Conservation (phyloP, 2,113 vertebrate genomes). For the Arothron firmamentum region DNA sequence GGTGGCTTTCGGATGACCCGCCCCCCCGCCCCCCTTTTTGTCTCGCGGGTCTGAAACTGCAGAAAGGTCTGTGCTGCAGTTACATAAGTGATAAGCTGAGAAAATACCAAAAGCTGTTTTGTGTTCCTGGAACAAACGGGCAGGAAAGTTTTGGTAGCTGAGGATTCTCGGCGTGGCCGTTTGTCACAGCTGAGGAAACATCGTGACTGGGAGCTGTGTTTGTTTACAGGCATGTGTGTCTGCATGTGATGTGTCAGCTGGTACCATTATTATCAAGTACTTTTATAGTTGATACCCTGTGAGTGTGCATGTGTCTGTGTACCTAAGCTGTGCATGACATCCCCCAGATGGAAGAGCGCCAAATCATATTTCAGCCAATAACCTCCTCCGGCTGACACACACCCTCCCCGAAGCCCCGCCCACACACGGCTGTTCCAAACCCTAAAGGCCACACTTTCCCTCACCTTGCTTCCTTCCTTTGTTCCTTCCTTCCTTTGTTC, state of each 20-base stretch:
- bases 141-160: constrained; percentile 31
- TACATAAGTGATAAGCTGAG: constrained; percentile 9
- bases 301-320: constrained; percentile 29
- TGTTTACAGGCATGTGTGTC: constrained; percentile 44
- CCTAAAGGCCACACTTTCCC: constrained; percentile 48
- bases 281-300: constrained; percentile 20
- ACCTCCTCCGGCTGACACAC: constrained; percentile 36
- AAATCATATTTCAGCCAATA: constrained; percentile 61
- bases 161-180: constrained; percentile 10
- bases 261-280: constrained; percentile 21
- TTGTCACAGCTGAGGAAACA: constrained; percentile 53
- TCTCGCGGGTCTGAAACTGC: background rate
- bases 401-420: constrained; percentile 52
- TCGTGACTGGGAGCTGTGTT: constrained; percentile 42
- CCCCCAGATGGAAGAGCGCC: constrained; percentile 37
- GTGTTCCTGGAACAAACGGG: constrained; percentile 25
- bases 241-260: constrained; percentile 49
- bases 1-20: background rate
- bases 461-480: constrained; percentile 8
- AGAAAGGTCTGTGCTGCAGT: background rate
- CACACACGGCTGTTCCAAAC: constrained; percentile 54
- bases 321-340: constrained; percentile 37
- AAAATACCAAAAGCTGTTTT: background rate
- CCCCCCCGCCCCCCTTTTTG: too few species aligned
- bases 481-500: background rate